phyloP scores from a whole-genome alignment of 2,113 vertebrate species.

The Notothenia coriiceps region DNA sequence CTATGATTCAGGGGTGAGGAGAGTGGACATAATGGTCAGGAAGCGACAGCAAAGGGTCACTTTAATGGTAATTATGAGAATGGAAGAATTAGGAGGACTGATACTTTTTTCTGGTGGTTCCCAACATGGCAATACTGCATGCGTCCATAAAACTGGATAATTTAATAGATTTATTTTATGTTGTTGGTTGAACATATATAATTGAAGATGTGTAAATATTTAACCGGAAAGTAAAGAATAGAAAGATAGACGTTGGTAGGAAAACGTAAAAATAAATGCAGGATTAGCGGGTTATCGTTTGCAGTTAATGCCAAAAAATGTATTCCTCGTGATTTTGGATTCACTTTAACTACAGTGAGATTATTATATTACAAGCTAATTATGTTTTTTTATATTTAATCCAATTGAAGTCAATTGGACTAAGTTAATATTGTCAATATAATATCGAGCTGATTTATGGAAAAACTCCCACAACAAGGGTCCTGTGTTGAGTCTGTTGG shows the following conservation, averaged over 20 bases:
- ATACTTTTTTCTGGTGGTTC: background rate
- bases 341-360: background rate
- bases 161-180: background rate
- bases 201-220: no score
- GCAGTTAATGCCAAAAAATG: background rate
- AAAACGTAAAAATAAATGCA: background rate
- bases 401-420: background rate
- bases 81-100: background rate
- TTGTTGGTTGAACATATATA: background rate
- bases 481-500: background rate
- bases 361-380: background rate
- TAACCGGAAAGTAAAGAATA: background rate
- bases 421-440: background rate
- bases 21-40: slow-evolving; percentile 4
- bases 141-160: background rate
- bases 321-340: slow-evolving; percentile 26
- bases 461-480: no score
- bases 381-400: background rate
- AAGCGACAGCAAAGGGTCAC: slow-evolving; percentile 4
- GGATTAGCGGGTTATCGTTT: background rate
- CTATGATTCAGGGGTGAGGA: background rate
- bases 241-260: background rate
- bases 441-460: background rate
- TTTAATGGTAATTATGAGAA: slow-evolving; percentile 4
- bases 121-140: background rate